Evolutionary conservation across 2,113 vertebrate genomes (phyloP), one percentile per base, ranked within the genome.

Genomic region (Paramormyrops kingsleyae): DNA sequence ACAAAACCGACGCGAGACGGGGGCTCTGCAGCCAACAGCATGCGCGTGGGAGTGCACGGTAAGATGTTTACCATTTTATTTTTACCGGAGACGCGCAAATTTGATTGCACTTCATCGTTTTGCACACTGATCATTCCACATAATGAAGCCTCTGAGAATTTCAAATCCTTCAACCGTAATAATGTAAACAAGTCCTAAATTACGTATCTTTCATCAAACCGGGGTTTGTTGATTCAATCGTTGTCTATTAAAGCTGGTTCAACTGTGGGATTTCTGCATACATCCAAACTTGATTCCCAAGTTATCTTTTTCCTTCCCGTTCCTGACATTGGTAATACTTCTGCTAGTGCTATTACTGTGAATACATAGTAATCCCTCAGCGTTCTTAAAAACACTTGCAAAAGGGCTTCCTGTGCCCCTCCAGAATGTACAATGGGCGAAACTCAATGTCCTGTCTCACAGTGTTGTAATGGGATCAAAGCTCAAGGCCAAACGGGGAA

Each of bases 391-490:
- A 77, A 77, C 31, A 77, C 27, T 39, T 77, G 6, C 70, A 39
- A 39, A 39, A 39, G 39, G 31, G 35, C 70, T 39, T 39, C 70
- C 15, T 39, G 31, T 77, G 5, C 70, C 35, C 12, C 15, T 77
- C 70, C 35, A 77, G 31, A 77, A 77, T 39, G 31, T 39, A 80
- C 74, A 19, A 42, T 80, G 35, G 74, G 15, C 13, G 5, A 17
- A 77, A 42, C 74, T 8, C 35, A 80, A 6, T 77, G 70, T 35
- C 74, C 31, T 42, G 27, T 77, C 42, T 4, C 49, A 86, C 91
- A 83, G 87, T 53, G 90, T 5, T 89, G 70, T 15, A 70, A 90
- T 86, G 19, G 74, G 90, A 90, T 80, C 62, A 88, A 84, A 92
- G 88, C 91, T 86, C 77, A 88, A 88, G 62, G 13, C 49, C 52